These are phyloP conservation scores for Siderastrea radians DNA, from an alignment of 92 coral and sea anemone genomes.

Conservation along the genomic window DNA sequence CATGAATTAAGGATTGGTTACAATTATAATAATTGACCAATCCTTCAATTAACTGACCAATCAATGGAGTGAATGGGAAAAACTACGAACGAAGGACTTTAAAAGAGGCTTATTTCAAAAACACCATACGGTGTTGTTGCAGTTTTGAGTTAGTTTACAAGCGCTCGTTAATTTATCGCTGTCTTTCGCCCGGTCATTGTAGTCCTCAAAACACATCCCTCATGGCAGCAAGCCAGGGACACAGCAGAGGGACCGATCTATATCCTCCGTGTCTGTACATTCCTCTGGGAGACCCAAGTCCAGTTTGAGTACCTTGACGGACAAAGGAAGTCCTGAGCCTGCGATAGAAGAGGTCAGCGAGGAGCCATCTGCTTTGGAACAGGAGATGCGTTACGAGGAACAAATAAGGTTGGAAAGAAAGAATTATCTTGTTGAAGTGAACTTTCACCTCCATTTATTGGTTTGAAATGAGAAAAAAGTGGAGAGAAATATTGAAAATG, in stretches of 20 bases:
- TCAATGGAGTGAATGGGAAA: too few species aligned
- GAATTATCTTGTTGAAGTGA: background rate
- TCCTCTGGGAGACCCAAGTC: constrained; percentile 96
- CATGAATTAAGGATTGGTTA: too few species aligned
- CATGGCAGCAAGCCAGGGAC: constrained; percentile 74
- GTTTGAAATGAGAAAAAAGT: background rate
- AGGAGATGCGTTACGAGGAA: constrained; percentile 82
- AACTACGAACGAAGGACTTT: too few species aligned
- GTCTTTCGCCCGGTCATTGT: background rate
- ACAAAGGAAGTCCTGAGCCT: constrained; percentile 90
- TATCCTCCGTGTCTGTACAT: constrained; percentile 94
- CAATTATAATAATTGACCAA: too few species aligned
- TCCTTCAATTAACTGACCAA: too few species aligned
- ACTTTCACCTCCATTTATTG: background rate
- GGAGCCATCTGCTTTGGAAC: constrained; percentile 82
- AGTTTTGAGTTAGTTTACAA: too few species aligned
- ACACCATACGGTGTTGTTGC: too few species aligned
- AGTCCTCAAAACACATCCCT: constrained; percentile 33
- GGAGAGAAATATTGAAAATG: background rate
- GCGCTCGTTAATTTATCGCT: background rate
- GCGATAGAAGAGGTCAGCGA: constrained; percentile 82
- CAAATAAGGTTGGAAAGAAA: constrained; percentile 80
- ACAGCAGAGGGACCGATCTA: constrained; percentile 87
- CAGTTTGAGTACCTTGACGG: constrained; percentile 85
- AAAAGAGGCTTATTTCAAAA: too few species aligned